Percentiles rank a stretch among this genome's conserved stretches.
These are phyloP conservation scores for Esox niger DNA, from an alignment of 2,113 vertebrate genomes.

Conservation along the genomic window DNA sequence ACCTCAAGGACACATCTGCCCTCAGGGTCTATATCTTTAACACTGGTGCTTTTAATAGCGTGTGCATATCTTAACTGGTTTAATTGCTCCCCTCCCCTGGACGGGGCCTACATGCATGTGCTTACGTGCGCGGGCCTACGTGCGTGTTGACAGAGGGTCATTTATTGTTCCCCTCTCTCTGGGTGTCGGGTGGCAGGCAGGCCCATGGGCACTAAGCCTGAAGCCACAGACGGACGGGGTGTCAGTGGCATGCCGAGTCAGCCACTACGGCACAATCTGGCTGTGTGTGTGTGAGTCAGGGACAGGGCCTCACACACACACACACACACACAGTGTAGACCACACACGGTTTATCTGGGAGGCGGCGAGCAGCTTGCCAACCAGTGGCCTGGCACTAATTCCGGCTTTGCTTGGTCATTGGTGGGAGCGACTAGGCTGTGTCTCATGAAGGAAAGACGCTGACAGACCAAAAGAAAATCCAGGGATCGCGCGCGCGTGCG, in stretches of 20 bases:
- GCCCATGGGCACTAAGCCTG: background rate
- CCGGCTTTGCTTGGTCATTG: constrained; percentile 50
- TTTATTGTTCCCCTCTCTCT: background rate
- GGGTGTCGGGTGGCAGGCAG: background rate
- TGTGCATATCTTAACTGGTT: too few species aligned
- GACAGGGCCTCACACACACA: constrained; percentile 5
- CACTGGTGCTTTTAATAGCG: constrained; percentile 19
- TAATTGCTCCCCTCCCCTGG: background rate
- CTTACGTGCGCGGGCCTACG: background rate
- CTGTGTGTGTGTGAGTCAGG: background rate
- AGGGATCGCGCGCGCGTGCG: too few species aligned
- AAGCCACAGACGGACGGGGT: background rate
- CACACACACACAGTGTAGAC: constrained; percentile 17
- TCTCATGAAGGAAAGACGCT: background rate
- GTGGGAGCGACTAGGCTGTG: constrained; percentile 26
- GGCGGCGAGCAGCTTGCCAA: constrained; percentile 16
- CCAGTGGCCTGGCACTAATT: constrained; percentile 45
- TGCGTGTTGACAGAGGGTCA: background rate
- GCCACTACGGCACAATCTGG: background rate
- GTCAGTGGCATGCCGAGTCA: background rate
- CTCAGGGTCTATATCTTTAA: background rate
- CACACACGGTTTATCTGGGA: constrained; percentile 25
- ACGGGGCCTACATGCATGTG: background rate
- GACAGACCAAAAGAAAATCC: too few species aligned
- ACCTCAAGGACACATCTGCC: constrained; percentile 4